These are phyloP conservation scores for Genyomyrus donnyi DNA, from an alignment of 2,113 vertebrate species.

Conservation along the genomic window DNA sequence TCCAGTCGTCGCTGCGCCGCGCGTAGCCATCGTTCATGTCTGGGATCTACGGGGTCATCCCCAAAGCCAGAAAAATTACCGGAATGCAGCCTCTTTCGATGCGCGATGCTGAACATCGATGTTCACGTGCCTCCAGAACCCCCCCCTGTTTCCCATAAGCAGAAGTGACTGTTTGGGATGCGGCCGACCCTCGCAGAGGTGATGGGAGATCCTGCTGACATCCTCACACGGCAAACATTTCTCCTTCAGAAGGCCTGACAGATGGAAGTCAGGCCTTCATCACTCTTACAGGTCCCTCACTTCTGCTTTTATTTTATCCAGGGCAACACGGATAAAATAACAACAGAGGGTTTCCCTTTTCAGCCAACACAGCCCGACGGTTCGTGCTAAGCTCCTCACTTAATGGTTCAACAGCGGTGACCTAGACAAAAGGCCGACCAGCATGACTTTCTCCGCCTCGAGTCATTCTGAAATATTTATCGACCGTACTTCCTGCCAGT, in stretches of 20 bases:
- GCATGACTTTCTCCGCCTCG: background rate
- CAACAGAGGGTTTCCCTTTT: background rate
- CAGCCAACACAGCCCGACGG: background rate
- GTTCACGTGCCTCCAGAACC: background rate
- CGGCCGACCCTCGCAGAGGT: background rate
- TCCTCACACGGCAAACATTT: background rate
- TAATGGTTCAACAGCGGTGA: background rate
- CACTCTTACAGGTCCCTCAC: background rate
- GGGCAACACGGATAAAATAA: background rate
- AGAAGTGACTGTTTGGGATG: background rate
- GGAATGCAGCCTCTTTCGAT: background rate
- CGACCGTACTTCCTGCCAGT: background rate
- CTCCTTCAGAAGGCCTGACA: background rate
- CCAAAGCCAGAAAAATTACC: background rate
- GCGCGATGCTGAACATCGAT: background rate
- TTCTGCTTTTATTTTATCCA: background rate
- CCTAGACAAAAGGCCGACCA: background rate
- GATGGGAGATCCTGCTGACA: background rate
- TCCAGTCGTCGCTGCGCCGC: background rate
- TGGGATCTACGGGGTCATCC: too few species aligned
- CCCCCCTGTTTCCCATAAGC: background rate
- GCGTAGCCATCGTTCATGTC: too few species aligned
- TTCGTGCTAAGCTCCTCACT: background rate
- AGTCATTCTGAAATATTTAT: slow-evolving; percentile 1
- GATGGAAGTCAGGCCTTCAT: background rate